These are phyloP conservation scores for Eristalis pertinax DNA, from an alignment of 2,888 invertebrate species.

Conservation along the genomic window DNA sequence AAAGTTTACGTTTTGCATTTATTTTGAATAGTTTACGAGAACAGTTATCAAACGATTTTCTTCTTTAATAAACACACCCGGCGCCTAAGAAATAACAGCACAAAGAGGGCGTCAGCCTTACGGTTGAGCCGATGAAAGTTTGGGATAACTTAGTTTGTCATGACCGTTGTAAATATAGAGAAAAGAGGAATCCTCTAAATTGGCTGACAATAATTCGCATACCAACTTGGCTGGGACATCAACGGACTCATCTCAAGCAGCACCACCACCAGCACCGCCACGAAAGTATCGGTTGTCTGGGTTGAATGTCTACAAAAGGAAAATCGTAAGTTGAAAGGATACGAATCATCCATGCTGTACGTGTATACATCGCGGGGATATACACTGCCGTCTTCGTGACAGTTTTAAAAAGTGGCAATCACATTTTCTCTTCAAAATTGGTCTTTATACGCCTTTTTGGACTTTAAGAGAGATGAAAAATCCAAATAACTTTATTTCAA, in stretches of 20 bases:
- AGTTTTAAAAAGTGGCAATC: constrained; percentile 41
- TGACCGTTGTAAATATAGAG: constrained; percentile 11
- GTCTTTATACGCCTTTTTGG: constrained; percentile 9
- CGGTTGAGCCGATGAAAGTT: constrained; percentile 6
- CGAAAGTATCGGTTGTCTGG: not conserved
- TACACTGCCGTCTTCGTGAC: constrained; percentile 13
- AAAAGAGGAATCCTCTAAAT: constrained; percentile 29
- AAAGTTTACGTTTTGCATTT: constrained; percentile 30
- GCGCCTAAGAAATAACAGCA: not conserved
- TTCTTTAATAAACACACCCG: constrained; percentile 29
- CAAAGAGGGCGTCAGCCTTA: not conserved
- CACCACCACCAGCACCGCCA: not conserved
- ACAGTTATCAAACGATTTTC: constrained; percentile 38
- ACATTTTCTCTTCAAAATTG: constrained; percentile 35
- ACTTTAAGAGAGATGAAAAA: constrained; percentile 20
- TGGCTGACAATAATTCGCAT: constrained; percentile 35
- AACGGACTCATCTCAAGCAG: not conserved
- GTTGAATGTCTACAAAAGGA: not conserved
- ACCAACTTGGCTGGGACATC: not conserved
- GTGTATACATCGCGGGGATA: not conserved
- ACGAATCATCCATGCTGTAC: not conserved
- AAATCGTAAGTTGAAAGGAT: not conserved
- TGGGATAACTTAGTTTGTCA: constrained; percentile 25
- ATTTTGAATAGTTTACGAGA: constrained; percentile 32
- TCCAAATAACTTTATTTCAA: constrained; percentile 46